phyloP scores from a whole-genome alignment of 2,888 invertebrate genomes.

The Hirudinaria manillensis region DNA sequence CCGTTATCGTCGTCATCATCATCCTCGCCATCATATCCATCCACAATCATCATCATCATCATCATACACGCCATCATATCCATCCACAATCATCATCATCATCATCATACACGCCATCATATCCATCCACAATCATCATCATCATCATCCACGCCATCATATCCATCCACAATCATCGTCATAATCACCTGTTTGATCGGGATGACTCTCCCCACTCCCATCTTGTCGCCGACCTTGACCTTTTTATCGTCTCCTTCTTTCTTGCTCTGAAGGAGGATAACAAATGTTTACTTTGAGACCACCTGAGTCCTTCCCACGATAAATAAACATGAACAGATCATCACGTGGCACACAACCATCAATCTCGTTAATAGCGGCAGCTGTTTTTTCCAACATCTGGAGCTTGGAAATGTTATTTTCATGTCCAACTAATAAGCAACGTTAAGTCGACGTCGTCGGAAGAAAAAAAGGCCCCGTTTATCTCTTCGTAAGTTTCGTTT shows the following conservation, averaged over 20 bases:
- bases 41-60: background rate
- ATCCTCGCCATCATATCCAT: background rate
- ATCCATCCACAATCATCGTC: background rate
- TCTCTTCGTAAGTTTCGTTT: too few relatives aligned
- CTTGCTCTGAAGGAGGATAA: slow-evolving; percentile 24
- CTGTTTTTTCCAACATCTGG: background rate
- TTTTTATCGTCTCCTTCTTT: slow-evolving; percentile 34
- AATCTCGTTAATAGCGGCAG: background rate
- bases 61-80: too few relatives aligned
- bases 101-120: too few relatives aligned
- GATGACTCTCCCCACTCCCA: slow-evolving; percentile 30
- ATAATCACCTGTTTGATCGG: slow-evolving; percentile 33
- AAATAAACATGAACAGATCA: slow-evolving; percentile 1
- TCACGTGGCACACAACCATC: background rate
- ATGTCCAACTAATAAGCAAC: too few relatives aligned
- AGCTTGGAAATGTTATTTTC: background rate
- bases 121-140: too few relatives aligned
- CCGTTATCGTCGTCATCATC: too few relatives aligned
- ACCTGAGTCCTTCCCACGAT: background rate
- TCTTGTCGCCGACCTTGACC: slow-evolving; percentile 17
- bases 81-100: too few relatives aligned
- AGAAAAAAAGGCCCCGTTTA: too few relatives aligned
- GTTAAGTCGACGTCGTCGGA: too few relatives aligned
- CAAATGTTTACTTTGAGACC: background rate
- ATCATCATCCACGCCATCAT: background rate